phyloP scores from a whole-genome alignment of 2,113 vertebrate species.

The Microcebus griseorufus region DNA sequence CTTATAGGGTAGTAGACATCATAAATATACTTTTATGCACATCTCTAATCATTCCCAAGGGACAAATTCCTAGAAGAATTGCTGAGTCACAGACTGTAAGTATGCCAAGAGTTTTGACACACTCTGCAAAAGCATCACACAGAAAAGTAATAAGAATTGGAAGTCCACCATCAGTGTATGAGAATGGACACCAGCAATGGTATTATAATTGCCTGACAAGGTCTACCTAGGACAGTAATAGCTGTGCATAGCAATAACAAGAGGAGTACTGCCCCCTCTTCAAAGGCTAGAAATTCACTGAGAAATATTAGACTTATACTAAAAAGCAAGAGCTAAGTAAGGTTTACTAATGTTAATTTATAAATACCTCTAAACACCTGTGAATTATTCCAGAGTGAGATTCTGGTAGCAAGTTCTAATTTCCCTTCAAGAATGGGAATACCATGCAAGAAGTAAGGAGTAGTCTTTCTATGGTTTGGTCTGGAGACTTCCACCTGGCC shows the following conservation, averaged over 20 bases:
- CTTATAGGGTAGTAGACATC: neutral
- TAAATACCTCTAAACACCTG: neutral
- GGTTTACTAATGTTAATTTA: neutral
- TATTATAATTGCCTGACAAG: neutral
- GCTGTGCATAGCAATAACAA: neutral
- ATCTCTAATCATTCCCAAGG: neutral
- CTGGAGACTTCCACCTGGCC: neutral
- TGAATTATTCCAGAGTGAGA: neutral
- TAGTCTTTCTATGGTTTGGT: neutral
- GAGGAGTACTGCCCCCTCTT: neutral
- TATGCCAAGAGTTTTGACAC: neutral
- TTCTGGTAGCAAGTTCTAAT: neutral
- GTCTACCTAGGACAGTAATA: neutral
- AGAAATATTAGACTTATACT: neutral
- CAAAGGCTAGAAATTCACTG: neutral
- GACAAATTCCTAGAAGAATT: conserved; percentile 10
- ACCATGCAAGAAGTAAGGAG: neutral
- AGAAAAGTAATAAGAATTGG: neutral
- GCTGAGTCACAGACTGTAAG: neutral
- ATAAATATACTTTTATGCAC: neutral
- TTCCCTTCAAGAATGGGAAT: conserved; percentile 10
- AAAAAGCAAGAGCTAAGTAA: neutral
- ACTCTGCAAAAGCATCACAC: neutral
- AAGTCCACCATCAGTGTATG: neutral
- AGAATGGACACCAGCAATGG: neutral